phyloP scores from a whole-genome alignment of 2,113 vertebrate genomes.

The Paradoxurus hermaphroditus region DNA sequence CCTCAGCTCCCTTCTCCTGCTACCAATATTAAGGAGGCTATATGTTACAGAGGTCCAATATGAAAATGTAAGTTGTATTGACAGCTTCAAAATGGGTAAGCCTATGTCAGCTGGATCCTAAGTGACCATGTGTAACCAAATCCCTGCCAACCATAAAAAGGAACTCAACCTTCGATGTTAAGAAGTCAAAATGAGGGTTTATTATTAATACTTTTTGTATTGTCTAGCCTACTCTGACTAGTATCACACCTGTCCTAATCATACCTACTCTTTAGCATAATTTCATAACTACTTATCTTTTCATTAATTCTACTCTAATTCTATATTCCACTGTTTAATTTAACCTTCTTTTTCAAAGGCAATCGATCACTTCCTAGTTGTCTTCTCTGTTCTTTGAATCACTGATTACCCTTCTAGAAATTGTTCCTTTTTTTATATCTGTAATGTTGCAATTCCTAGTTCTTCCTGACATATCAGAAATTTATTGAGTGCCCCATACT shows the following conservation, averaged over 20 bases:
- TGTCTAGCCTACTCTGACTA: background rate
- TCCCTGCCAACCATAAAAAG: background rate
- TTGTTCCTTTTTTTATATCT: background rate
- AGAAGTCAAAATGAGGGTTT: background rate
- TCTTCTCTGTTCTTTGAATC: background rate
- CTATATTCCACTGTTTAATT: background rate
- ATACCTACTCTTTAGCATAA: background rate
- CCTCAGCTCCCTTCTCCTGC: background rate
- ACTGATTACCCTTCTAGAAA: background rate
- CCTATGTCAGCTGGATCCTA: background rate
- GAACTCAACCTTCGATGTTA: background rate
- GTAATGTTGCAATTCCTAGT: background rate
- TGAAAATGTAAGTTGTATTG: background rate
- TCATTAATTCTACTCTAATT: background rate
- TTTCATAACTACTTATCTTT: background rate
- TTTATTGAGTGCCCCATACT: background rate
- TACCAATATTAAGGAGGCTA: background rate
- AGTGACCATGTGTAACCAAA: background rate
- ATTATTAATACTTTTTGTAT: background rate
- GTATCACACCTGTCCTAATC: background rate
- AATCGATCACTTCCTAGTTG: background rate
- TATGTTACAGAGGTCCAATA: background rate
- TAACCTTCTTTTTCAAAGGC: background rate
- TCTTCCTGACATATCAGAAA: background rate
- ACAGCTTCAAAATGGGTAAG: background rate